Conservation (phyloP, 2,113 vertebrate species). For the Rana temporaria region DNA sequence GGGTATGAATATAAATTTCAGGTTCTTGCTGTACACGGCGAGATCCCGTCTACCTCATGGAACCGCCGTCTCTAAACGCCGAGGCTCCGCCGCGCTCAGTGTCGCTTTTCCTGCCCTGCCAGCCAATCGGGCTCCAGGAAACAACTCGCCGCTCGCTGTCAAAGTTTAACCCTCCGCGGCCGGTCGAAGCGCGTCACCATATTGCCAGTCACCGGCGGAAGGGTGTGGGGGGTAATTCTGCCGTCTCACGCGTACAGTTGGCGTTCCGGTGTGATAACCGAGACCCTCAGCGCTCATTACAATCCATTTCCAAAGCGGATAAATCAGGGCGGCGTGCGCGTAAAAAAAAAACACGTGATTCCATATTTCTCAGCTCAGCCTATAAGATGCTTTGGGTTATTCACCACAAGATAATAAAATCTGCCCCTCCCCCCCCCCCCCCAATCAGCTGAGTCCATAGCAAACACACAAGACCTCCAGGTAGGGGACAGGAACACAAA, state of each 20-base stretch:
- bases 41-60: not conserved
- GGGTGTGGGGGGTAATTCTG: not conserved
- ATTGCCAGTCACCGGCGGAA: not conserved
- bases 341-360: not conserved
- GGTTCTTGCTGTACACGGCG: too few species aligned
- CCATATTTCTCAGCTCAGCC: not conserved
- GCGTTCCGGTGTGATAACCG: not conserved
- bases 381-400: not conserved
- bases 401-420: not conserved
- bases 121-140: not conserved
- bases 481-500: constrained; percentile 66
- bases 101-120: not conserved
- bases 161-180: not conserved
- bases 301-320: not conserved
- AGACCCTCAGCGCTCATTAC: not conserved
- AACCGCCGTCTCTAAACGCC: not conserved
- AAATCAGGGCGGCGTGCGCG: not conserved
- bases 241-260: not conserved
- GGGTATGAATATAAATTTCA: too few species aligned
- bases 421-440: constrained; percentile 30
- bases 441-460: constrained; percentile 45
- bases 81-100: not conserved
- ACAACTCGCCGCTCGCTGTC: not conserved
- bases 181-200: not conserved
- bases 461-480: constrained; percentile 64